These are phyloP conservation scores for Sarcophaga peregrina DNA, from an alignment of 1,140 invertebrate species.

Conservation along the genomic window DNA sequence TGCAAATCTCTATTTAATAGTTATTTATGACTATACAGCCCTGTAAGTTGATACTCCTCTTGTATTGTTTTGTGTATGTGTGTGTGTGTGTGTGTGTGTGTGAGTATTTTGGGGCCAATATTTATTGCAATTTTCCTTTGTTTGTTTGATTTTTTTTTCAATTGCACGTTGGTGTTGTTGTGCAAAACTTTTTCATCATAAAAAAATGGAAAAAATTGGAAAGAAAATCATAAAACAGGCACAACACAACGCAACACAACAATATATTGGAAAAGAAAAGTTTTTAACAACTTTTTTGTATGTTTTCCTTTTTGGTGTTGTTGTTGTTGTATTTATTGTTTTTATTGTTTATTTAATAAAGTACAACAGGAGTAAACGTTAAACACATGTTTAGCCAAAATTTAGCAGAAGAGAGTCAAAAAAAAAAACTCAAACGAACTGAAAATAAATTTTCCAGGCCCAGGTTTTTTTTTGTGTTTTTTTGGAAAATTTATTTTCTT, in stretches of 20 bases:
- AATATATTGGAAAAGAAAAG: not conserved
- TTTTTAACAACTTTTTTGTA: constrained; percentile 11
- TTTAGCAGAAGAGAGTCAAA: too few relatives aligned
- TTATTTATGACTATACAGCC: constrained; percentile 25
- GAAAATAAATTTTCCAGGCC: not conserved
- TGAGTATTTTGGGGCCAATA: constrained; percentile 27
- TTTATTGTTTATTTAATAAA: not conserved
- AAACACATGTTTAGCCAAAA: constrained; percentile 29
- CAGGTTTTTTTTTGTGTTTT: too few relatives aligned
- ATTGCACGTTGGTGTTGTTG: too few relatives aligned
- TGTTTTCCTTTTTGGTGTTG: not conserved
- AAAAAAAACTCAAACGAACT: not conserved
- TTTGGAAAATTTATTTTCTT: not conserved
- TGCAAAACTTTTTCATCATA: not conserved
- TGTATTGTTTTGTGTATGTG: constrained; percentile 4
- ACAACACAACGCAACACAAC: not conserved
- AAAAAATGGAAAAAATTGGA: not conserved
- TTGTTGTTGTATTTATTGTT: too few relatives aligned
- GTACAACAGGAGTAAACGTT: not conserved
- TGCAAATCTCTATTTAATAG: constrained; percentile 39
- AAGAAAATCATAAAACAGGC: not conserved
- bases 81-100: too few relatives aligned
- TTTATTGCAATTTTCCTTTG: constrained; percentile 22
- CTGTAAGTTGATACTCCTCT: not conserved
- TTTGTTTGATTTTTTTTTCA: too few relatives aligned